phyloP scores from a whole-genome alignment of 2,888 invertebrate species.

The Horisme vitalbata region DNA sequence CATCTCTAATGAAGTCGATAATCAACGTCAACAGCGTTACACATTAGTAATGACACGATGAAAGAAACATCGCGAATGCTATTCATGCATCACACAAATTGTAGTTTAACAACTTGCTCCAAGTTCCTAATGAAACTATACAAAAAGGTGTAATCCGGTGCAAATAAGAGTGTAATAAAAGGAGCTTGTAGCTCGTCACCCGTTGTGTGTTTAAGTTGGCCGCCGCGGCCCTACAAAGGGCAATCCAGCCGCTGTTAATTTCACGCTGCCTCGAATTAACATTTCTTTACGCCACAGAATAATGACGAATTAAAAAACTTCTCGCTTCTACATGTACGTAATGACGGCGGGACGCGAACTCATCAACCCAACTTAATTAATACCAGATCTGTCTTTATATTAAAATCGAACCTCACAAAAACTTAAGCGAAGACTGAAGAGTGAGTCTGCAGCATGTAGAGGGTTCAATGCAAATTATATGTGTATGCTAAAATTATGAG shows the following conservation, averaged over 20 bases:
- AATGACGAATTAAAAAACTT: constrained; percentile 82
- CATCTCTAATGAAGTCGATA: constrained; percentile 31
- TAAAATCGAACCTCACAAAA: constrained; percentile 69
- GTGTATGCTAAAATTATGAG: constrained; percentile 21
- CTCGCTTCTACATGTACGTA: constrained; percentile 78
- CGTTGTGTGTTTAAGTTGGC: constrained; percentile 80
- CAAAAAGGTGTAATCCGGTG: constrained; percentile 75
- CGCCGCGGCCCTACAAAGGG: constrained; percentile 78
- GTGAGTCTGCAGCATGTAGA: constrained; percentile 33
- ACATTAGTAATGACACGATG: constrained; percentile 37
- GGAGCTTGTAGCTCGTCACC: constrained; percentile 74
- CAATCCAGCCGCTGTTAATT: constrained; percentile 80
- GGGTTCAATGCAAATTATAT: constrained; percentile 42
- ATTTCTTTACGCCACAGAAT: constrained; percentile 84
- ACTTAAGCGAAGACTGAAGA: constrained; percentile 38
- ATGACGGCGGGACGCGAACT: constrained; percentile 73
- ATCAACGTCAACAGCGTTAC: constrained; percentile 43
- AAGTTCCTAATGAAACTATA: constrained; percentile 71
- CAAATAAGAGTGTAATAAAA: constrained; percentile 79
- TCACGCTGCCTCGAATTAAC: constrained; percentile 84
- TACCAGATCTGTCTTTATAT: constrained; percentile 81
- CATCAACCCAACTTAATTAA: constrained; percentile 81
- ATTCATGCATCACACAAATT: constrained; percentile 64
- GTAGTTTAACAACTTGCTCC: constrained; percentile 70
- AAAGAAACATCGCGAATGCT: constrained; percentile 51